phyloP scores from a whole-genome alignment of 2,888 invertebrate genomes.

The Trachelus troglodyta region DNA sequence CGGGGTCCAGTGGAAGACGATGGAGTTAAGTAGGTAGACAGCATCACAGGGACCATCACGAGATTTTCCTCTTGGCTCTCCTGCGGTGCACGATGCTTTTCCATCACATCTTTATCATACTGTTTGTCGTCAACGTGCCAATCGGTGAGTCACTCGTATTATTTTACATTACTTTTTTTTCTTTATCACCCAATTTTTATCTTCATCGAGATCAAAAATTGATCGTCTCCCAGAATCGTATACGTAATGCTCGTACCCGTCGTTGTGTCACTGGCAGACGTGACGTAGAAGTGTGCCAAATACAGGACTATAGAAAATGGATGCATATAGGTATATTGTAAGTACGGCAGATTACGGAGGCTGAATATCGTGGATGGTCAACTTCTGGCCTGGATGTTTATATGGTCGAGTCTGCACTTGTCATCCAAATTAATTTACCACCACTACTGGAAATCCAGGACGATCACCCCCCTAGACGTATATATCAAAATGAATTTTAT shows the following conservation, averaged over 20 bases:
- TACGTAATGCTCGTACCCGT: too few relatives aligned
- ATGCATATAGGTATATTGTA: not conserved
- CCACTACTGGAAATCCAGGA: not conserved
- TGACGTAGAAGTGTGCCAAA: not conserved
- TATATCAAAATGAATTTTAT: too few relatives aligned
- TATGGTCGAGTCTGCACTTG: conserved; percentile 56
- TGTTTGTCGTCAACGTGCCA: conserved; percentile 60
- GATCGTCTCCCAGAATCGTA: not conserved
- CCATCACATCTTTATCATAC: conserved; percentile 53
- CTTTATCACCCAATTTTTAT: not conserved
- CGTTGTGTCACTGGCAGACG: not conserved
- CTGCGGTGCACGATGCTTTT: conserved; percentile 57
- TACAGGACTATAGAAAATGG: conserved; percentile 1
- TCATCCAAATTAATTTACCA: conserved; percentile 56
- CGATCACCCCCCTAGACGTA: too few relatives aligned
- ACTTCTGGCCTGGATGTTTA: conserved; percentile 61
- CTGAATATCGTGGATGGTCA: conserved; percentile 41
- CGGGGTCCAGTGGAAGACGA: conserved; percentile 49
- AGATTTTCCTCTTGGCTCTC: conserved; percentile 38
- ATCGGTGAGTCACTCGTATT: conserved; percentile 51
- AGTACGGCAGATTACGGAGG: too few relatives aligned
- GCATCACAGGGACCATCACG: conserved; percentile 38
- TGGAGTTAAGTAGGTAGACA: conserved; percentile 54
- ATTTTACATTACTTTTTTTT: conserved; percentile 10
- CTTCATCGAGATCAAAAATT: not conserved